These are phyloP conservation scores for Cichladusa arquata DNA, from an alignment of 2,113 vertebrate species.

Conservation along the genomic window DNA sequence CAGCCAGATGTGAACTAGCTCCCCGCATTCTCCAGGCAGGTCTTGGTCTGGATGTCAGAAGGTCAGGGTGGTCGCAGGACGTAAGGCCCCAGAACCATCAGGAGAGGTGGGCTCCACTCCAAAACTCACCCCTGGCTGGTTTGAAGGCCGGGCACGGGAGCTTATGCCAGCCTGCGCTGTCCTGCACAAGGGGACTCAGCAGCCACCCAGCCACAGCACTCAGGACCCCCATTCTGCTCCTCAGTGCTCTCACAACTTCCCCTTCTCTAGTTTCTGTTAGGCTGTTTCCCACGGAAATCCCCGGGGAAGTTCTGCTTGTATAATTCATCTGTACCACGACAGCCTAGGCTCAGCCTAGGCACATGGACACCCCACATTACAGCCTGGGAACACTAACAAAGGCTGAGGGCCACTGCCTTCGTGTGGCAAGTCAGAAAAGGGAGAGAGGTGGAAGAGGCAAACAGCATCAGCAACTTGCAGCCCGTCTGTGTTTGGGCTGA, in stretches of 20 bases:
- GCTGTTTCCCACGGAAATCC: background rate
- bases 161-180: accelerated
- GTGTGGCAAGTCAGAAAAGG: background rate
- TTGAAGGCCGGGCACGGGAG: background rate
- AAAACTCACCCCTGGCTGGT: background rate
- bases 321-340: background rate
- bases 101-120: background rate
- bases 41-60: background rate
- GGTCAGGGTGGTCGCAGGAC: background rate
- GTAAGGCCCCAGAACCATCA: background rate
- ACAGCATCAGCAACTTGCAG: background rate
- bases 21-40: accelerated
- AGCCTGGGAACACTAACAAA: background rate
- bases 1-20: background rate
- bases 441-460: background rate
- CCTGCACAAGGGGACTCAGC: background rate
- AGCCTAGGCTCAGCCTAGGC: background rate
- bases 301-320: background rate
- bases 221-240: background rate
- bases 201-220: background rate
- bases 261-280: background rate
- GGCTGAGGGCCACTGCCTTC: background rate
- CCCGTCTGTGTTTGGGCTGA: background rate
- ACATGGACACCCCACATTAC: background rate
- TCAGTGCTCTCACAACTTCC: background rate